Base-by-base conservation (phyloP, 2,113 vertebrate species). In the Catharus minimus region DNA sequence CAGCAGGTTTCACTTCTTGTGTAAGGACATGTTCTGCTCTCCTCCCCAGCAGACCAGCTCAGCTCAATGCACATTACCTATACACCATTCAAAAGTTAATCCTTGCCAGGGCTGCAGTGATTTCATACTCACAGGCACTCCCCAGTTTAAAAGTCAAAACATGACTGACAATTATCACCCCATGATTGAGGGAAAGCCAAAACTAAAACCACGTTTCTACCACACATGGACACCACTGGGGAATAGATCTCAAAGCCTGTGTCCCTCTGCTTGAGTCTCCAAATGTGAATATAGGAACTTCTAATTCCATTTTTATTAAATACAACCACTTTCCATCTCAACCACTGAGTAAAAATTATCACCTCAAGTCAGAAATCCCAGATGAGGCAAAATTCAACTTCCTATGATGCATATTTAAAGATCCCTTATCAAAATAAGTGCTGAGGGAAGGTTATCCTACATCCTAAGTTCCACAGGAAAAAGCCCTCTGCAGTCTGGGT, bases 341-440 rank as follows among this genome's bases (percentile, higher is more conserved):
- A 76, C 8, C 39, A 46, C 66, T n/a, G 33, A 80, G 64, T 32
- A 36, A 92, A 78, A 74, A 88, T 22, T 69, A 56, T 5, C 49
- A 81, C 36, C 18, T 80, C 56, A 44, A 68, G 41, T 57, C n/a
- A 92, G 74, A 90, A 86, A 78, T 72, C 22, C 36, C 38, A 78
- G 28, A 44, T 10, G 33, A 90, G 49, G 32, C 20, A 81, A 74
- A 86, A 86, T 23, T n/a, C 41, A 44, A 20, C 57, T 84, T 88
- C 32, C 36, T 61, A 30, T 27, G 79, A 53, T 1, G 36, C 20
- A 16, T 57, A 43, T 24, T 75, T 81, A 87, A 64, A 65, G n/a
- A 49, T 9, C 3, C 6, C 22, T 73, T 26, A 68, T 33, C 21
- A 84, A 69, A 89, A 18, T 4, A 7, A 28, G 22, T 17, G 38